Conservation (phyloP, 2,888 invertebrate species). For the Orthonevra nobilis region DNA sequence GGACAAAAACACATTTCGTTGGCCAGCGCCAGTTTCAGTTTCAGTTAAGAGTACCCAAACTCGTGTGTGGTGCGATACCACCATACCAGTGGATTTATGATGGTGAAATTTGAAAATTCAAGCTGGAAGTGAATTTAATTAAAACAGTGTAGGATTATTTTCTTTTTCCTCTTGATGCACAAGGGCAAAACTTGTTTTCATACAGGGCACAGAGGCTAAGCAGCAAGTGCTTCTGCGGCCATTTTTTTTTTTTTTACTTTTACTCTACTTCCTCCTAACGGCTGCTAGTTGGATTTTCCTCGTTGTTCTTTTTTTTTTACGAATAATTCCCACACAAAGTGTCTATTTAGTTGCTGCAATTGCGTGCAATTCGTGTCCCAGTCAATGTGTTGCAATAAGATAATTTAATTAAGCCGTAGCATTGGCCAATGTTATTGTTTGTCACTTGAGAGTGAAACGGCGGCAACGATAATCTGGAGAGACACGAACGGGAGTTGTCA, state of each 20-base stretch:
- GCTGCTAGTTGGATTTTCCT: slow-evolving; percentile 6
- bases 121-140: slow-evolving; percentile 25
- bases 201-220: slow-evolving; percentile 15
- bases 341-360: slow-evolving; percentile 5
- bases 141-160: slow-evolving; percentile 16
- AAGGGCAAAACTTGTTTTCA: slow-evolving; percentile 61
- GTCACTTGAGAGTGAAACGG: slow-evolving; percentile 24
- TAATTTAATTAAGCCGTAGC: slow-evolving; percentile 52
- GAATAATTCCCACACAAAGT: no score
- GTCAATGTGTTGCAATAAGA: neutral
- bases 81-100: no score
- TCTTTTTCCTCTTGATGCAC: slow-evolving; percentile 2
- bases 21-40: no score
- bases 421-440: slow-evolving; percentile 21
- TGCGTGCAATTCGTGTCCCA: neutral
- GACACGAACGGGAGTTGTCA: neutral
- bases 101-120: slow-evolving; percentile 33
- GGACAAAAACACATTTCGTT: no score
- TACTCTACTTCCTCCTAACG: slow-evolving; percentile 30
- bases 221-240: slow-evolving; percentile 49
- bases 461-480: slow-evolving; percentile 12
- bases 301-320: no score
- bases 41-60: no score
- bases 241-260: no score
- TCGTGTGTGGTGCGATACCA: no score